phyloP scores from a whole-genome alignment of 2,888 invertebrate species.

The Itoplectis maculator region DNA sequence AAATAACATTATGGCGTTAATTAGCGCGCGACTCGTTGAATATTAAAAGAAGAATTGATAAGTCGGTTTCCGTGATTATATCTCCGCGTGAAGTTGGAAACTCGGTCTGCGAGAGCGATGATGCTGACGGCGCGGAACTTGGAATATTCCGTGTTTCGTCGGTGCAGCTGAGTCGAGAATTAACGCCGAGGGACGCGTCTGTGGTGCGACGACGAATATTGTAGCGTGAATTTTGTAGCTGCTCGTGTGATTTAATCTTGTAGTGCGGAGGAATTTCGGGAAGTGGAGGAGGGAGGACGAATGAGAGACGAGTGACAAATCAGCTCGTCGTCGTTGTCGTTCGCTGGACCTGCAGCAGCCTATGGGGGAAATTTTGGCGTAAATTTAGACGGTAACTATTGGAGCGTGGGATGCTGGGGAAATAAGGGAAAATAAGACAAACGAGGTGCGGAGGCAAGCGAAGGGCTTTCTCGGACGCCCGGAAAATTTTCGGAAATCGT shows the following conservation, averaged over 20 bases:
- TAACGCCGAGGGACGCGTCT: background rate
- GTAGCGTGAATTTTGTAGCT: constrained; percentile 1
- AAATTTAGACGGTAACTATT: constrained; percentile 64
- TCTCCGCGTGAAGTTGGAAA: constrained; percentile 7
- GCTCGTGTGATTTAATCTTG: constrained; percentile 26
- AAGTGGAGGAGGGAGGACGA: constrained; percentile 45
- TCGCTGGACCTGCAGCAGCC: constrained; percentile 3
- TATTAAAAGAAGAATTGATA: constrained; percentile 19
- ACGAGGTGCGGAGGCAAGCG: constrained; percentile 15
- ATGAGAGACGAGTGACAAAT: constrained; percentile 53
- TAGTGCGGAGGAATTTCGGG: constrained; percentile 44
- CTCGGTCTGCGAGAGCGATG: background rate
- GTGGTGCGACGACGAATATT: background rate
- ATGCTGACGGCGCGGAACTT: constrained; percentile 18
- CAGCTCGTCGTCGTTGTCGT: constrained; percentile 48
- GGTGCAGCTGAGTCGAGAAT: constrained; percentile 3
- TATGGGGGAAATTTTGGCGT: constrained; percentile 53
- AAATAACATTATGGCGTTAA: constrained; percentile 17
- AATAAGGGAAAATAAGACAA: constrained; percentile 5
- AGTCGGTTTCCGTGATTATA: background rate
- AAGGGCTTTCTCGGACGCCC: constrained; percentile 37
- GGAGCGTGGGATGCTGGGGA: constrained; percentile 29
- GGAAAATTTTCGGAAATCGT: constrained; percentile 59
- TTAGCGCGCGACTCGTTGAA: constrained; percentile 26
- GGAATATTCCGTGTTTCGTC: constrained; percentile 35